Base-by-base conservation (phyloP, 2,113 vertebrate genomes). In the Paradoxurus hermaphroditus region DNA sequence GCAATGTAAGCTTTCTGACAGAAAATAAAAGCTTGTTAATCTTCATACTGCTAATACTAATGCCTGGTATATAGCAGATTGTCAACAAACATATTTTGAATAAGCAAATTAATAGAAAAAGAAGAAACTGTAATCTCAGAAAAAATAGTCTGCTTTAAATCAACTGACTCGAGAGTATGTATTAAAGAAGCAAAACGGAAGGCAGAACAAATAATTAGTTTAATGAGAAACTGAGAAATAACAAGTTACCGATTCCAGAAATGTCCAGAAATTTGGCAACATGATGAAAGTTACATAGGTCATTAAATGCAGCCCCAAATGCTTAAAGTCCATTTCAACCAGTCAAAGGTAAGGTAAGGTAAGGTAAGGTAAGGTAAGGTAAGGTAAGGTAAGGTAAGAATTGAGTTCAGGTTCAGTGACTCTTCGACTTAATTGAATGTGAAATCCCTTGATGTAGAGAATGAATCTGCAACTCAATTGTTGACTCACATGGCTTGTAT, bases 361-460 rank as follows among this genome's bases (percentile, higher is more conserved):
- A 53, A 51, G 78, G 7, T 25, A 16, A 98, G 34, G 4, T 70
- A 98, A 51, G 56, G 56, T 56, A 56, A 51, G 81, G 8, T 27
- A 16, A 98, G 82, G 8, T 25, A 16, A 97, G 34, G 4, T 70
- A 98, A 49, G 49, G 13, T 29, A 84, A 94, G 94, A 97, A 92
- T 9, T 1, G n/a, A n/a, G 34, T 72, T 97, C 34, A 62, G 36
- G 53, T 95, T 97, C 94, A 97, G 41, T 51, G 44, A 29, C 14
- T 56, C 65, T 39, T 56, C 49, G 92, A 3, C 18, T 92, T 84
- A 93, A 92, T 68, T 97, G 10, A 83, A 31, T 1, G 9, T 68
- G 91, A 92, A 19, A 72, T 91, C 72, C 86, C 8, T 81, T 89
- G 51, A 89, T 41, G 4, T 56, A 56, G 14, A 77, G 31, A 88